These are phyloP conservation scores for Agrilus biguttatus DNA, from an alignment of 2,888 invertebrate species.

Conservation along the genomic window DNA sequence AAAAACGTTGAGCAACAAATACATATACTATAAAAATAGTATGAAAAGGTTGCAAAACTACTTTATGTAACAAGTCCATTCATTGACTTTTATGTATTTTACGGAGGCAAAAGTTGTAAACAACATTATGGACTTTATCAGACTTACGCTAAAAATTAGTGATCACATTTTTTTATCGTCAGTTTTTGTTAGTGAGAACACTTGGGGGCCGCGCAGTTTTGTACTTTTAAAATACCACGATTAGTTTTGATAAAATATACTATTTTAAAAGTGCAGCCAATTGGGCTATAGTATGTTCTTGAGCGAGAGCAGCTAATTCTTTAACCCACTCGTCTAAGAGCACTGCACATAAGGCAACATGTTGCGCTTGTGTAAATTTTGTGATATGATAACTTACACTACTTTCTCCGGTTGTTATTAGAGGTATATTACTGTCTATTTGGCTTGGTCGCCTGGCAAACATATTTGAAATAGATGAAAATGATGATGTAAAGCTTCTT, in stretches of 20 bases:
- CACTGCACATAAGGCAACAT: constrained; percentile 68
- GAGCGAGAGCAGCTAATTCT: constrained; percentile 84
- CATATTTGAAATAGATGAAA: constrained; percentile 56
- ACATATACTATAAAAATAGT: too few relatives aligned
- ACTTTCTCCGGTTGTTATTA: constrained; percentile 18
- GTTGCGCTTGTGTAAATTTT: constrained; percentile 35
- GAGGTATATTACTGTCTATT: constrained; percentile 17
- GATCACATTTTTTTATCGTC: too few relatives aligned
- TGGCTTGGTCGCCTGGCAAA: constrained; percentile 42
- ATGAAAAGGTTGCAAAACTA: too few relatives aligned
- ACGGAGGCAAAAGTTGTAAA: too few relatives aligned
- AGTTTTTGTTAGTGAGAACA: too few relatives aligned
- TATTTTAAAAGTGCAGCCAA: constrained; percentile 31
- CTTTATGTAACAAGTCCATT: too few relatives aligned
- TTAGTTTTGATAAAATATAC: constrained; percentile 4
- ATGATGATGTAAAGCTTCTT: constrained; percentile 58
- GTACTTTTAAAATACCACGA: neutral
- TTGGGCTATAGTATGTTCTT: constrained; percentile 74
- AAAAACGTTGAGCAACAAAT: too few relatives aligned
- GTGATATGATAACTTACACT: constrained; percentile 22
- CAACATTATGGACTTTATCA: too few relatives aligned
- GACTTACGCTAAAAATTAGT: too few relatives aligned
- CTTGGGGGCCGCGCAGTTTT: too few relatives aligned
- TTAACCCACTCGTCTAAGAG: constrained; percentile 91
- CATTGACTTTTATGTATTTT: too few relatives aligned